Percentiles rank a stretch among this genome's conserved stretches.
Evolutionary conservation across 2,888 invertebrate species (phyloP).

Genomic region (Tyria jacobaeae): DNA sequence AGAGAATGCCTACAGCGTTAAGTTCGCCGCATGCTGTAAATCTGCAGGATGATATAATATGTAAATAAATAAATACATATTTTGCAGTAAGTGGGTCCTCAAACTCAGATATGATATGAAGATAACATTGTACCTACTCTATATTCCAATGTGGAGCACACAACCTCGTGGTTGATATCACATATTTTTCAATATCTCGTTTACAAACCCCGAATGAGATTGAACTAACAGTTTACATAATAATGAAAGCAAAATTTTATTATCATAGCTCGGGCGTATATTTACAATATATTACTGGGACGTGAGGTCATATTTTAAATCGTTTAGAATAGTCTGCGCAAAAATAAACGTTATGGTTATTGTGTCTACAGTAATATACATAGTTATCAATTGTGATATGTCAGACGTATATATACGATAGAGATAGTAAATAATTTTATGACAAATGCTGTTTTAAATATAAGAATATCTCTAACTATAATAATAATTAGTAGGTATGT

Average conservation of each 20-base stretch:
- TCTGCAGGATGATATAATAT: too few species aligned
- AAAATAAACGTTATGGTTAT: not conserved
- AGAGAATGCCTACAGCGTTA: too few species aligned
- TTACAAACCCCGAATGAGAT: conserved; percentile 3
- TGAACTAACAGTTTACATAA: not conserved
- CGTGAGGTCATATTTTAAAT: not conserved
- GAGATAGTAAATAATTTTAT: too few species aligned
- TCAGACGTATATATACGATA: too few species aligned
- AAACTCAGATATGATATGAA: not conserved
- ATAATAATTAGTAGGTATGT: too few species aligned
- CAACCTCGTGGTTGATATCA: conserved; percentile 19
- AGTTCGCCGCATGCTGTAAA: too few species aligned
- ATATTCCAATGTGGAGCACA: conserved; percentile 32
- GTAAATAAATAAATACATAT: too few species aligned
- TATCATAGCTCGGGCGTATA: not conserved
- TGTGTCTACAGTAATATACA: not conserved
- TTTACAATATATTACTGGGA: not conserved
- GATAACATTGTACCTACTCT: conserved; percentile 17
- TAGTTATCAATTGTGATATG: too few species aligned
- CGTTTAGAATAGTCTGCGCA: not conserved
- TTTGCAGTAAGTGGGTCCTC: not conserved
- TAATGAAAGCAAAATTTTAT: not conserved
- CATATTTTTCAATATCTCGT: too few species aligned
- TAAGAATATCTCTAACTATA: too few species aligned
- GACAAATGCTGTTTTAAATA: too few species aligned